Evolutionary conservation across 2,113 vertebrate species (phyloP), one percentile per base, ranked within the genome.

Genomic region (Talpa occidentalis): DNA sequence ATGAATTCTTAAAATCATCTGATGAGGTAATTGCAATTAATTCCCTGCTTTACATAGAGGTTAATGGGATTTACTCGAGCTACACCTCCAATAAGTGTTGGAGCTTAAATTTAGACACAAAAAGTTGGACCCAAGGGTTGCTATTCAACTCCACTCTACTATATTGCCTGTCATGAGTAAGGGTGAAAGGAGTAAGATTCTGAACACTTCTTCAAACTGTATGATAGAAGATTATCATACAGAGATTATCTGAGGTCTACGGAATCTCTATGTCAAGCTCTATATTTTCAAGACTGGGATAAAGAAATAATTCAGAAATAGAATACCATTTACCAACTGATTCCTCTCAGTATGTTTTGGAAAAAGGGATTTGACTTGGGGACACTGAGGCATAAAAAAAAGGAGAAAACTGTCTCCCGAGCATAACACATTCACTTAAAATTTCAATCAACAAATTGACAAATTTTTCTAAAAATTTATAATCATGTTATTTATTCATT

Each of bases 251-350:
- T 56, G 1, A 73, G 0, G 4, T 66, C 47, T 30, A 30, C 32
- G 24, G 10, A 74, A 12, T 52, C 37, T 52, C 60, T 1, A 1
- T 56, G 64, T 74, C 49, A 37, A 44, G 8, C 15, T 69, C 40
- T 70, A 10, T 44, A n/a, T 88, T 95, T 44, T 85, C 24, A 93
- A 78, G 19, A 87, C 40, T 7, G 35, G 42, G 4, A 56, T 67
- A 35, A 91, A 80, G 47, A 87, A 88, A 89, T 59, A 32, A 73
- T 72, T 83, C 72, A 69, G 40, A 93, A 90, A 16, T 15, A 92
- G 47, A 84, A 49, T 11, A 56, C 0, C 12, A 47, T 37, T 24
- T 76, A 15, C 35, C 47, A 60, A 12, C 5, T 42, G 42, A 70
- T 47, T 87, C n/a, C 56, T 88, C 32, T 90, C 35, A 32, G 7